Conservation (phyloP, 2,888 invertebrate species). For the Iselma pallidipennis region DNA sequence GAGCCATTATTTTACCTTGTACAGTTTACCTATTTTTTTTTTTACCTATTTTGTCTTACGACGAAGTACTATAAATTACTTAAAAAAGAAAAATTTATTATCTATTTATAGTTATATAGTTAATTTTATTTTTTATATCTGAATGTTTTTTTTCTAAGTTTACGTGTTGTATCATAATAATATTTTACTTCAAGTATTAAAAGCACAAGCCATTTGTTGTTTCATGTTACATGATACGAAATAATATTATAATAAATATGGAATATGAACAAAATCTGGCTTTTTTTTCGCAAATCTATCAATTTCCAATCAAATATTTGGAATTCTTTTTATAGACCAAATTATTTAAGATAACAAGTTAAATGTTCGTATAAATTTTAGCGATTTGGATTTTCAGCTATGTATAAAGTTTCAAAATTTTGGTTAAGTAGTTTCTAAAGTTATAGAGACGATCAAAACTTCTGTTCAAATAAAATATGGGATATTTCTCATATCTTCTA, state of each 20-base stretch:
- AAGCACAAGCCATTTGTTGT: slow-evolving; percentile 55
- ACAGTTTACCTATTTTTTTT: slow-evolving; percentile 49
- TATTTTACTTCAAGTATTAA: slow-evolving; percentile 46
- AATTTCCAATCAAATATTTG: slow-evolving; percentile 12
- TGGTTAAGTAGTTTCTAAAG: too few relatives aligned
- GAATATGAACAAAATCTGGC: slow-evolving; percentile 36
- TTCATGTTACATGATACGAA: slow-evolving; percentile 54
- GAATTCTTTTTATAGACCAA: too few relatives aligned
- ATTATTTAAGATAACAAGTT: too few relatives aligned
- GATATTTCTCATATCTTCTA: background rate
- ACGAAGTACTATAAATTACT: slow-evolving; percentile 50
- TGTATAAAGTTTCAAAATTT: too few relatives aligned
- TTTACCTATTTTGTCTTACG: slow-evolving; percentile 33
- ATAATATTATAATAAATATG: slow-evolving; percentile 48
- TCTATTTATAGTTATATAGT: slow-evolving; percentile 48
- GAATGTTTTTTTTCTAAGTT: slow-evolving; percentile 48
- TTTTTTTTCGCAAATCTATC: slow-evolving; percentile 27
- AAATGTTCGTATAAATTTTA: too few relatives aligned
- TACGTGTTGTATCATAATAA: slow-evolving; percentile 42
- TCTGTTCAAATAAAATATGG: too few relatives aligned
- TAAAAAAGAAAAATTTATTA: slow-evolving; percentile 51
- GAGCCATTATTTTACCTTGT: slow-evolving; percentile 52
- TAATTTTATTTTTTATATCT: slow-evolving; percentile 53
- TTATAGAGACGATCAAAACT: too few relatives aligned
- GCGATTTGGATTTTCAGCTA: too few relatives aligned